Percentiles rank a stretch among this genome's conserved stretches.
phyloP scores from a whole-genome alignment of 2,113 vertebrate species.

The Bettongia penicillata region DNA sequence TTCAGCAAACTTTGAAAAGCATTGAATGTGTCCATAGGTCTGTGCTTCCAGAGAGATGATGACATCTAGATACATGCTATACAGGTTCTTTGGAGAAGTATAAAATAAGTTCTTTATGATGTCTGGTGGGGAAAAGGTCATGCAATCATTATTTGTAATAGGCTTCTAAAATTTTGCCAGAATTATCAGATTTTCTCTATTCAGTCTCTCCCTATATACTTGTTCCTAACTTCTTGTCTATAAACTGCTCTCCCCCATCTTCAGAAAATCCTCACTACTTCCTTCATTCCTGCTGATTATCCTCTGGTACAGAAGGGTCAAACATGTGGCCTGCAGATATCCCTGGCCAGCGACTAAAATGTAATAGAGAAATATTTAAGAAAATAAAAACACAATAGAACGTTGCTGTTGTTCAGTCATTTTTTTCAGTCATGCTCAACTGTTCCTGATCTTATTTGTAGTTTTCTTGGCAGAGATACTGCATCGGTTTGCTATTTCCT shows the following conservation, averaged over 20 bases:
- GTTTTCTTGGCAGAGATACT: background rate
- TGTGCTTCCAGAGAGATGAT: background rate
- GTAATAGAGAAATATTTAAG: background rate
- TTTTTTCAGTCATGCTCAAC: background rate
- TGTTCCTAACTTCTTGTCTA: background rate
- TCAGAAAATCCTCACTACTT: background rate
- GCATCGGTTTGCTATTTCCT: background rate
- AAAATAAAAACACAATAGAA: background rate
- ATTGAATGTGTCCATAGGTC: background rate
- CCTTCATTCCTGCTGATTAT: background rate
- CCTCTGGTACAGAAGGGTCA: background rate
- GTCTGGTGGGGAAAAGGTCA: background rate
- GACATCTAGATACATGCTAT: background rate
- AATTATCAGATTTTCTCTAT: background rate
- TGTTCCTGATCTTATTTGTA: background rate
- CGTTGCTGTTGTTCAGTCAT: background rate
- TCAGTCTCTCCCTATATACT: background rate
- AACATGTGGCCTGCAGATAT: background rate
- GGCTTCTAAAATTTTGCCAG: background rate
- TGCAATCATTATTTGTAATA: background rate
- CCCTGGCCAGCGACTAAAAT: background rate
- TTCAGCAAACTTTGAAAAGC: background rate
- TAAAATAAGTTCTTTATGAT: background rate
- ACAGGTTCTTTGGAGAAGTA: background rate
- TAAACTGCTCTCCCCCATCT: background rate